Conservation (phyloP, 2,888 invertebrate genomes). For the Napeogenes sylphis region DNA sequence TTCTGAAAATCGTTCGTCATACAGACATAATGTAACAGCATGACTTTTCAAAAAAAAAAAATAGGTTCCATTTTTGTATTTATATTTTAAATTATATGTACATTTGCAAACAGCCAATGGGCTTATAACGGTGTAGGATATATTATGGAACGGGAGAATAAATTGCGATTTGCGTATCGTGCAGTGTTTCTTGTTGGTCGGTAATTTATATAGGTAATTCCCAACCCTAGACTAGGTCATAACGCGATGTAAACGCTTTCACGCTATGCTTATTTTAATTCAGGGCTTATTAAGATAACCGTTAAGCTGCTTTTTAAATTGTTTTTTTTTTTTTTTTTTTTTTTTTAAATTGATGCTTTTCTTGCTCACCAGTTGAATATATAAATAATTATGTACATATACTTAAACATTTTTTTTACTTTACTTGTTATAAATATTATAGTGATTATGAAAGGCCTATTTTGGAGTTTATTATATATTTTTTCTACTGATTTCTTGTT, state of each 20-base stretch:
- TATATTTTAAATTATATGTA: neutral
- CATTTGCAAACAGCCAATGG: neutral
- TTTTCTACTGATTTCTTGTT: no score
- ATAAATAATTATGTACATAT: no score
- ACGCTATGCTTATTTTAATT: neutral
- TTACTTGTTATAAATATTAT: no score
- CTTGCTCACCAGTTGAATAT: no score
- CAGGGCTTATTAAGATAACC: constrained; percentile 2
- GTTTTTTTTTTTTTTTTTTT: no score
- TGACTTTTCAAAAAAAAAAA: no score
- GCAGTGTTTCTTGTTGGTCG: constrained; percentile 22
- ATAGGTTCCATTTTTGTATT: neutral
- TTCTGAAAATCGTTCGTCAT: no score
- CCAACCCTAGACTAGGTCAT: constrained; percentile 14
- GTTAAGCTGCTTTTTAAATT: neutral
- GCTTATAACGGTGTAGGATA: neutral
- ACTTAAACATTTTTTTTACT: no score
- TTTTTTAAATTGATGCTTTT: no score
- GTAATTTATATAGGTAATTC: constrained; percentile 29
- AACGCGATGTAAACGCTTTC: neutral
- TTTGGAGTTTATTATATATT: no score
- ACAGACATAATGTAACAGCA: no score
- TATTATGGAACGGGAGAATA: constrained; percentile 25
- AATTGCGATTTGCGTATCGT: constrained; percentile 30
- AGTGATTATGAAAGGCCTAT: no score